A percentile compares a stretch with the other conserved stretches of the same genome.
Evolutionary conservation across 1,140 invertebrate species (phyloP).

Genomic region (Pachyrhynchus sulphureomaculatus): DNA sequence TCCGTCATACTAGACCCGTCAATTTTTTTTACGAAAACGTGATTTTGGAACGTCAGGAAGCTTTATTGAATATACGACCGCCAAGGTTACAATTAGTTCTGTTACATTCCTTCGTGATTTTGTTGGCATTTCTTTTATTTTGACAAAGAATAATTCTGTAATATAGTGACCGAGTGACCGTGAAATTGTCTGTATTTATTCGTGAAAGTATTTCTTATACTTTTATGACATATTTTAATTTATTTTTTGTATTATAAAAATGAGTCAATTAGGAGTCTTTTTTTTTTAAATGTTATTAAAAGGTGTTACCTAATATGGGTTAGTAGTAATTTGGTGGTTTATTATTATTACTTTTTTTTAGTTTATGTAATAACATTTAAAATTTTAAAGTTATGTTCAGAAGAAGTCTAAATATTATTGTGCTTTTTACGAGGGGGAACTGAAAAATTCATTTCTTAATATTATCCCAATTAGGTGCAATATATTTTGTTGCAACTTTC

Average conservation of each 20-base stretch:
- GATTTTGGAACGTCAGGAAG: constrained; percentile 15
- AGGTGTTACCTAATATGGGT: too few relatives aligned
- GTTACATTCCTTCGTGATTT: constrained; percentile 3
- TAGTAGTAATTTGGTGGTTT: too few relatives aligned
- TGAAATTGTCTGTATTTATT: not conserved
- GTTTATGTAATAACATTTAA: too few relatives aligned
- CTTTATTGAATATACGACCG: constrained; percentile 1
- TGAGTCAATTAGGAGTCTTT: too few relatives aligned
- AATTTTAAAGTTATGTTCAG: too few relatives aligned
- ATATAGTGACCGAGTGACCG: not conserved
- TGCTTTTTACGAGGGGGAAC: too few relatives aligned
- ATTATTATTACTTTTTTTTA: too few relatives aligned
- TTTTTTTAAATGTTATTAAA: too few relatives aligned
- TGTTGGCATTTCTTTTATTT: not conserved
- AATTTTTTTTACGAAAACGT: not conserved
- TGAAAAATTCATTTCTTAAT: too few relatives aligned
- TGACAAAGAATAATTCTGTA: not conserved
- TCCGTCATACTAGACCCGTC: not conserved
- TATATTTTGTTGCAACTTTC: too few relatives aligned
- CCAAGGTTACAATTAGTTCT: constrained; percentile 22
- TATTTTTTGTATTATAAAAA: not conserved
- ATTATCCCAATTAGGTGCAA: too few relatives aligned
- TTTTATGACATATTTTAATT: not conserved
- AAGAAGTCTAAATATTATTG: too few relatives aligned
- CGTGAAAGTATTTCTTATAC: not conserved